Conservation (phyloP, 2,888 invertebrate species). For the Anthoptus insignis region DNA sequence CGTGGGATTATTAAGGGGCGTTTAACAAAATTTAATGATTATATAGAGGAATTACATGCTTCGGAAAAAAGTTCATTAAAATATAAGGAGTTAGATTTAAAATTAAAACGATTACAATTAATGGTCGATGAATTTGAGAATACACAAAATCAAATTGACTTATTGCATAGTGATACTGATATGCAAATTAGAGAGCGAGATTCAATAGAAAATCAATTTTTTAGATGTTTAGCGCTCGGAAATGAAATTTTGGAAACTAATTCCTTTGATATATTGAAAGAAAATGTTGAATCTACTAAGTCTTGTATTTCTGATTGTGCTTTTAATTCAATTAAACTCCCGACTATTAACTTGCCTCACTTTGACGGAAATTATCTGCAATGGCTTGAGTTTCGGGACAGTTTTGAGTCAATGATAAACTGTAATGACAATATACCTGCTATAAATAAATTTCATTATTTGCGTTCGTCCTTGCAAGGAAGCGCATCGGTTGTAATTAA, state of each 20-base stretch:
- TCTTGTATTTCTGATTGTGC: neutral
- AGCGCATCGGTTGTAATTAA: slow-evolving; percentile 13
- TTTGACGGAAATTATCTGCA: slow-evolving; percentile 1
- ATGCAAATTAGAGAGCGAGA: slow-evolving; percentile 5
- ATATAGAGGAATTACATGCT: slow-evolving; percentile 3
- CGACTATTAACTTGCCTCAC: slow-evolving; percentile 5
- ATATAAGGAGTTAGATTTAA: neutral
- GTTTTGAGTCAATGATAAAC: slow-evolving; percentile 9
- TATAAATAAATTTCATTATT: slow-evolving; percentile 9
- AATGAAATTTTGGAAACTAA: slow-evolving; percentile 14
- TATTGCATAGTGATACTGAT: slow-evolving; percentile 14
- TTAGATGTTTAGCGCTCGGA: slow-evolving; percentile 9
- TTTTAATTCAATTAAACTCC: slow-evolving; percentile 19
- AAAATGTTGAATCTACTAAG: neutral
- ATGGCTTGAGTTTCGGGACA: slow-evolving; percentile 11
- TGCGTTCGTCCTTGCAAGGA: slow-evolving; percentile 17
- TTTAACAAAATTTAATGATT: slow-evolving; percentile 15
- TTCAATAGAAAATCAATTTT: slow-evolving; percentile 15
- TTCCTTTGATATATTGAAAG: neutral
- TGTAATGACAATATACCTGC: slow-evolving; percentile 6
- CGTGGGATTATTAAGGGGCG: slow-evolving; percentile 14
- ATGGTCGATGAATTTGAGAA: slow-evolving; percentile 7
- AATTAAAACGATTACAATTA: slow-evolving; percentile 9
- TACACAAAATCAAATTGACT: slow-evolving; percentile 14
- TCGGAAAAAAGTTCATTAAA: neutral